phyloP scores from a whole-genome alignment of 2,113 vertebrate species.

The Plecotus auritus region DNA sequence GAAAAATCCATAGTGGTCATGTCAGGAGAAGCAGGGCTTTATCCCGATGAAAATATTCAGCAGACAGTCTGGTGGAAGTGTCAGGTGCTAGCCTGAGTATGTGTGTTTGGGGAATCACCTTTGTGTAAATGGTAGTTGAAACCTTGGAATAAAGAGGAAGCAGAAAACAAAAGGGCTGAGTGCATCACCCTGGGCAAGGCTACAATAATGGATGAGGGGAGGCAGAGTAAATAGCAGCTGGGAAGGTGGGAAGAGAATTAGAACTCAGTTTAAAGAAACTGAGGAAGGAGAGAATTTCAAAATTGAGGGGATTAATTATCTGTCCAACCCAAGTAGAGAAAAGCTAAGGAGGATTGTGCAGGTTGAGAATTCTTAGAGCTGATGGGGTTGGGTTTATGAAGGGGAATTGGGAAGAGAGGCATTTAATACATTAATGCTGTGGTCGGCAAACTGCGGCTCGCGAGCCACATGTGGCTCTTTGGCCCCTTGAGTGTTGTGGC shows the following conservation, averaged over 20 bases:
- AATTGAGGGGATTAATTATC: not conserved
- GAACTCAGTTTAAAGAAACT: not conserved
- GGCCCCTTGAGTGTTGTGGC: no score
- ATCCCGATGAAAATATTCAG: not conserved
- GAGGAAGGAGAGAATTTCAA: not conserved
- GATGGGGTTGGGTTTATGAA: conserved; percentile 20
- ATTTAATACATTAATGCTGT: no score
- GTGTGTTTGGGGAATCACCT: not conserved
- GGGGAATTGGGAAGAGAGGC: not conserved
- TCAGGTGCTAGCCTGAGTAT: not conserved
- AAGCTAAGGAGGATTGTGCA: not conserved
- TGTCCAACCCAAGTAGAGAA: not conserved
- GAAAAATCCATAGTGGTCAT: not conserved
- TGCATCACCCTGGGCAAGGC: not conserved
- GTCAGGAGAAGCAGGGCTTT: not conserved
- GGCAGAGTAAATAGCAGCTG: not conserved
- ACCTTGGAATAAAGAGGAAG: not conserved
- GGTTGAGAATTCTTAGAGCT: conserved; percentile 19
- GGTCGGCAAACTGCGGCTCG: no score
- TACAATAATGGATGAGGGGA: not conserved
- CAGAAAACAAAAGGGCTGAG: not conserved
- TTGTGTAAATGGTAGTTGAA: conserved; percentile 25
- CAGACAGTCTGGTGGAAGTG: not conserved
- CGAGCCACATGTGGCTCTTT: no score
- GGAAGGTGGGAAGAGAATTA: not conserved